Base-by-base conservation (phyloP, 1,140 invertebrate genomes). In the Oedothorax gibbosus region DNA sequence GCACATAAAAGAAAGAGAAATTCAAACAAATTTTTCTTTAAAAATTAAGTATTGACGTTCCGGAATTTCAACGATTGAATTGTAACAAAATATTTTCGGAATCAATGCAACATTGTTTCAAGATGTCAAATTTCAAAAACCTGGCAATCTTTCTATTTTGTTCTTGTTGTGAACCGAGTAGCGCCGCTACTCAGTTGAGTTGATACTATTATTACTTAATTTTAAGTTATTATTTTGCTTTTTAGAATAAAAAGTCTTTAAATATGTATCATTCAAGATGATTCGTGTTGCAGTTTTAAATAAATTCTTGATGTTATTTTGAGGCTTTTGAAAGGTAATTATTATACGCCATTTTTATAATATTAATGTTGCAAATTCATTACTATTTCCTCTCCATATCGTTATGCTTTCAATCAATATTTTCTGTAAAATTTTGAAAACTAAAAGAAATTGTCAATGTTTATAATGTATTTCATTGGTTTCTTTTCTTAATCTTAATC, bases 401-500 rank as follows among this genome's bases (percentile, higher is more conserved):
- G 80, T 83, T 75, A 83, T n/a, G n/a, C 57, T 83, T 83, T 83
- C 71, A 83, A 83, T 83, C 80, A 83, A 83, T 83, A 83, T 80
- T 75, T 62, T 56, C 56, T 57, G 56, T 65, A 83, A 83, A 73
- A 65, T 83, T 83, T 21, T 21, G 14, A n/a, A 72, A 82, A 62
- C 49, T 83, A 71, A 66, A 18, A 18, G 20, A 73, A 62, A n/a
- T 60, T 66, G 35, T 14, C 49, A 78, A 65, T 64, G 18, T 18
- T n/a, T 9, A 64, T 66, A 7, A 4, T n/a, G 5, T 2, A 21
- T 18, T 54, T 53, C 14, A 35, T 8, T 10, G 14, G 11, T 35
- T 66, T 65, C 20, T 8, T 62, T 64, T 18, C 35, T 12, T 50
- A 21, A 73, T 73, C 4, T 6, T 54, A 20, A 35, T 8, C 18